Base-by-base conservation (phyloP, 1,140 invertebrate genomes). In the Drosophila miranda region DNA sequence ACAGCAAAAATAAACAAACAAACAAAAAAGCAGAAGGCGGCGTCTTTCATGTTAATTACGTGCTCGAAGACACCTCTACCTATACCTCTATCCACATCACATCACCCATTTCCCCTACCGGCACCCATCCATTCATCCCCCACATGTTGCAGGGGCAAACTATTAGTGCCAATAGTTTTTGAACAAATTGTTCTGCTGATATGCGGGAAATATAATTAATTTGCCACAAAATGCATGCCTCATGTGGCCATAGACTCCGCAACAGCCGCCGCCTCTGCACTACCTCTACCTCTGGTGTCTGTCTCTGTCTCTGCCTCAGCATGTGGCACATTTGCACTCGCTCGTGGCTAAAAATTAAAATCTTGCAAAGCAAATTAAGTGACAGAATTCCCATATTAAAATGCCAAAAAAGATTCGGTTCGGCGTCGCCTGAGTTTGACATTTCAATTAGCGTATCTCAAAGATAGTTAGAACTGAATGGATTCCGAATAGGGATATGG, bases 1-100 rank as follows among this genome's bases (percentile, higher is more conserved):
- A 23, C 42, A 50, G 42, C 6, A 57, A 57, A 30, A 51, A n/a
- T n/a, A n/a, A n/a, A 30, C 61, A 58, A 63, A 38, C 50, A 62
- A 70, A 23, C 34, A 48, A 49, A 70, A 71, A 34, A 60, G 53
- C 55, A 67, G 58, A 50, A 50, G 68, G 71, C 75, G 80, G 80
- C 67, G 53, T 60, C 62, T 84, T 84, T 84, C 64, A 79, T 84
- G 80, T 79, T 69, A 84, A 84, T 84, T 79, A 75, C 64, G 54
- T 41, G 49, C 43, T 14, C 16, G 13, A 55, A 58, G 54, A 69
- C 62, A 67, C 62, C 43, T 64, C 13, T 13, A 13, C 34, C 34
- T 11, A 1, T 38, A 38, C 11, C 34, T 11, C 34, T 4, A 38
- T 38, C 34, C 9, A 34, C 30, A 34, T 9, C 30, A 9, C 30